A percentile compares a stretch with the other conserved stretches of the same genome.
Conservation (phyloP, 2,888 invertebrate genomes). For the Argyresthia albistria region DNA sequence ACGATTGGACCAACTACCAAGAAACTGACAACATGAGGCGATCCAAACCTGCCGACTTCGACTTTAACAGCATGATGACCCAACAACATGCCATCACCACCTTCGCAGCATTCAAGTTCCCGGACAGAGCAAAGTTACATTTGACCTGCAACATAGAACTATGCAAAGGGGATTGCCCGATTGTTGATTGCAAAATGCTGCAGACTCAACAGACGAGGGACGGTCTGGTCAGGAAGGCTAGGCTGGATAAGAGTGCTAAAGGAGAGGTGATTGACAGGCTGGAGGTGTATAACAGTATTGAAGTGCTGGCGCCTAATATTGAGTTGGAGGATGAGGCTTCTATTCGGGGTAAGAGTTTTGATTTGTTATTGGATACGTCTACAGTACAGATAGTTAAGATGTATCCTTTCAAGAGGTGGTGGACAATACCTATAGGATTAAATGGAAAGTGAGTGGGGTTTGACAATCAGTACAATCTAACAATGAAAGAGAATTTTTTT, state of each 20-base stretch:
- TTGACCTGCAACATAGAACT: constrained; percentile 83
- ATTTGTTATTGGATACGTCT: not conserved
- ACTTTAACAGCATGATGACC: constrained; percentile 61
- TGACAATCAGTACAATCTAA: no score
- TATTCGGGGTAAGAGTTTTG: constrained; percentile 43
- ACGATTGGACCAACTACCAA: constrained; percentile 38
- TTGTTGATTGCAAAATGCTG: constrained; percentile 66
- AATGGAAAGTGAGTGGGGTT: no score
- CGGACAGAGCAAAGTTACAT: constrained; percentile 83
- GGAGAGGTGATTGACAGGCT: constrained; percentile 75
- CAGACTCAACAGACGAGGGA: constrained; percentile 60
- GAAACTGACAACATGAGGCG: constrained; percentile 36
- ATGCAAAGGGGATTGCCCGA: constrained; percentile 80
- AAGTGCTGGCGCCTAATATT: constrained; percentile 84
- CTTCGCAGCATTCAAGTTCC: constrained; percentile 88
- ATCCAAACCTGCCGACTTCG: constrained; percentile 40
- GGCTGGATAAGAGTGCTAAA: constrained; percentile 64
- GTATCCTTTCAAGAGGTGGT: no score
- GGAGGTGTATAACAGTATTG: constrained; percentile 86
- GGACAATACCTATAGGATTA: no score
- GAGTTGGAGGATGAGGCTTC: constrained; percentile 77
- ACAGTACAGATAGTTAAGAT: no score
- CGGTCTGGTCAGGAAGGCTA: constrained; percentile 52
- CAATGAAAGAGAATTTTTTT: no score
- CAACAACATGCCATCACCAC: constrained; percentile 71